Evolutionary conservation across 1,140 invertebrate species (phyloP).

Genomic region (Cheumatopsyche charites): DNA sequence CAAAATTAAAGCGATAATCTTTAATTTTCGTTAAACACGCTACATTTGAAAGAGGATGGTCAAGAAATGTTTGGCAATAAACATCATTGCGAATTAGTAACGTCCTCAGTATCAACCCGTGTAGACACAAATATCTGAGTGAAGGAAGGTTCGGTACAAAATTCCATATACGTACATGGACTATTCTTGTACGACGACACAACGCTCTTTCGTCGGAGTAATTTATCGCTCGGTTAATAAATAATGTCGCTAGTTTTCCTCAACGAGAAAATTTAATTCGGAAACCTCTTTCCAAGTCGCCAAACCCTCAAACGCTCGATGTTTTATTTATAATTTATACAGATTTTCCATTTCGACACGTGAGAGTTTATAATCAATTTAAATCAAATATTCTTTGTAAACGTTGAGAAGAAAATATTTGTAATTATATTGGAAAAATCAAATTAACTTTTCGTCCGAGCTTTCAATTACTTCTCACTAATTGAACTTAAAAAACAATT

Average conservation of each 20-base stretch:
- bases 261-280: conserved; percentile 32
- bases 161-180: no score
- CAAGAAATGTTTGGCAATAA: conserved; percentile 28
- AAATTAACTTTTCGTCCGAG: no score
- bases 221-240: conserved; percentile 45
- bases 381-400: no score
- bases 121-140: conserved; percentile 10
- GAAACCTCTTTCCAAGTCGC: background rate
- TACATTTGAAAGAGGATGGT: conserved; percentile 9
- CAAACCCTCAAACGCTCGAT: background rate
- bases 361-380: no score
- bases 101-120: conserved; percentile 17
- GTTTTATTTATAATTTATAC: no score
- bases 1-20: no score
- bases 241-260: conserved; percentile 40
- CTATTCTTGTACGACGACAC: background rate
- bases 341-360: no score
- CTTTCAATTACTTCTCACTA: no score
- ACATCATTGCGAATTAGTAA: conserved; percentile 19
- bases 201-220: conserved; percentile 19
- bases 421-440: no score
- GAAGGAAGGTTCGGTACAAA: background rate
- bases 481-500: no score
- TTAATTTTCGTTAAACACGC: background rate
- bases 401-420: no score